Evolutionary conservation across 2,113 vertebrate genomes (phyloP).

Genomic region (Tor tambroides): DNA sequence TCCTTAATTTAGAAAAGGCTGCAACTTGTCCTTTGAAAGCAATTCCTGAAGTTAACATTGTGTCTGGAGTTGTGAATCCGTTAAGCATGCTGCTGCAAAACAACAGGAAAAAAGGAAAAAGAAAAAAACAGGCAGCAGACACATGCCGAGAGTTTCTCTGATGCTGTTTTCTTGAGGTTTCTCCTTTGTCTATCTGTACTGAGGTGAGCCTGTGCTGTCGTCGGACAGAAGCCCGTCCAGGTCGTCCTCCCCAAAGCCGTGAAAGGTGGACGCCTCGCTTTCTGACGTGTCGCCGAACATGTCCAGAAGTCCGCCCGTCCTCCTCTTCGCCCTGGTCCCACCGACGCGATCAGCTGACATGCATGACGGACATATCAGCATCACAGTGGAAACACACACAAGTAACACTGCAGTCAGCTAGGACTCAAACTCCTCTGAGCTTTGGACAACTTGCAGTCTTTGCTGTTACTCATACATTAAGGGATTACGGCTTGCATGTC

Average conservation of each 20-base stretch:
- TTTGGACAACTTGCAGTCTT: conserved; percentile 42
- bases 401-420: conserved; percentile 62
- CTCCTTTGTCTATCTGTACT: conserved; percentile 77
- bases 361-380: conserved; percentile 82
- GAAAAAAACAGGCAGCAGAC: conserved; percentile 31
- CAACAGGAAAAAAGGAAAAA: conserved; percentile 16
- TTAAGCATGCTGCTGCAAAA: conserved; percentile 19
- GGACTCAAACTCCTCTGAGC: conserved; percentile 44
- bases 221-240: conserved; percentile 86
- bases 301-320: conserved; percentile 84
- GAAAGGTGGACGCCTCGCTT: conserved; percentile 94
- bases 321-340: conserved; percentile 85
- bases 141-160: conserved; percentile 11
- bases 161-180: conserved; percentile 52
- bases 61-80: conserved; percentile 28
- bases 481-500: background rate
- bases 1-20: conserved; percentile 55
- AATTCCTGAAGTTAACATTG: conserved; percentile 44
- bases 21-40: conserved; percentile 45
- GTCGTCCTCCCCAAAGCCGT: conserved; percentile 92
- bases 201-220: conserved; percentile 78
- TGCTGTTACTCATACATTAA: conserved; percentile 29
- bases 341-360: conserved; percentile 92
- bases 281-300: conserved; percentile 91
- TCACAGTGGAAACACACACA: conserved; percentile 90